These are phyloP conservation scores for Chromoteleia sp. DNA, from an alignment of 2,888 invertebrate genomes.

Conservation along the genomic window DNA sequence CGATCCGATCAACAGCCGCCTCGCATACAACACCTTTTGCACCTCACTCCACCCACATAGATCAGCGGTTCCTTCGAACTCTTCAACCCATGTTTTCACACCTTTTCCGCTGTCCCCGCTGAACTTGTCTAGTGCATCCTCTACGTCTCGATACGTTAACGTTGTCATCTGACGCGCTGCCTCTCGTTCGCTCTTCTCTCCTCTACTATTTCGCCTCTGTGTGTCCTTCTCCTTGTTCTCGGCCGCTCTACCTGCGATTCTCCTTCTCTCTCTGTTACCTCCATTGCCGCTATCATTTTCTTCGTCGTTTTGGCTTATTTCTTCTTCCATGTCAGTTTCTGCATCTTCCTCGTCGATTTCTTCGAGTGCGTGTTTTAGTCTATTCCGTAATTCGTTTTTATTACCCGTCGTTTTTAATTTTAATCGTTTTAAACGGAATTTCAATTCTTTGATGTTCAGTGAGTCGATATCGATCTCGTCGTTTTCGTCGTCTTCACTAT, in stretches of 20 bases:
- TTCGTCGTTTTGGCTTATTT: background rate
- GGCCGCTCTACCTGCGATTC: background rate
- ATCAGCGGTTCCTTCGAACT: constrained; percentile 22
- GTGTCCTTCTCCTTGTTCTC: background rate
- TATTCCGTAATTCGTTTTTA: constrained; percentile 1
- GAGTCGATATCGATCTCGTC: background rate
- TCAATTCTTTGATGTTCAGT: constrained; percentile 7
- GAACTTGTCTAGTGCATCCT: constrained; percentile 39
- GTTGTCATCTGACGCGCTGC: constrained; percentile 1
- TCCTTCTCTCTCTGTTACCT: background rate
- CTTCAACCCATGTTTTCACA: constrained; percentile 49
- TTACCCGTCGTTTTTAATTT: constrained; percentile 24
- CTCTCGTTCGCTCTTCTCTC: background rate
- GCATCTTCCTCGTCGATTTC: constrained; percentile 1
- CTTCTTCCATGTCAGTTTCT: background rate
- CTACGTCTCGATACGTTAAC: constrained; percentile 60
- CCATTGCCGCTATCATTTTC: background rate
- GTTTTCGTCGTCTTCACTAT: background rate
- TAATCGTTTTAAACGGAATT: constrained; percentile 10
- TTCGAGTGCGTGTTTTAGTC: constrained; percentile 6
- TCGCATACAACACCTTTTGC: constrained; percentile 62
- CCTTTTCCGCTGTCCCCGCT: constrained; percentile 45
- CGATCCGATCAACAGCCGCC: constrained; percentile 53
- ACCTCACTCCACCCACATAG: constrained; percentile 41
- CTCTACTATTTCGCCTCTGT: background rate